Conservation (phyloP, 2,888 invertebrate species). For the Drosophila mercatorum region DNA sequence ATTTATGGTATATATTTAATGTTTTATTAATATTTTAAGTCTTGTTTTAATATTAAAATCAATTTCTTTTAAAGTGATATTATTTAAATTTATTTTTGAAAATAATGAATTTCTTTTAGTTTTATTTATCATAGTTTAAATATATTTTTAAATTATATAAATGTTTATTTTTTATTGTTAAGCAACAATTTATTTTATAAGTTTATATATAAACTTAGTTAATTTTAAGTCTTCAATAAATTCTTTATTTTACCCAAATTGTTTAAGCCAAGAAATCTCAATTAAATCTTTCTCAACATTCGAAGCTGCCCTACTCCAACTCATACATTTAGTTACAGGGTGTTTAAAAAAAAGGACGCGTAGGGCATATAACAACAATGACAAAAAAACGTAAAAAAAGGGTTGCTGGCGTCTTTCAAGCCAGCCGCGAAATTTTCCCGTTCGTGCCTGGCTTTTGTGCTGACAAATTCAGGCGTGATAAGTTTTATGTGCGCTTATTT, state of each 20-base stretch:
- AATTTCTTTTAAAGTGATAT: too few relatives aligned
- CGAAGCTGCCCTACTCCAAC: background rate
- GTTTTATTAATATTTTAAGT: background rate
- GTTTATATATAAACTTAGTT: too few relatives aligned
- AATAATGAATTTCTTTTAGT: too few relatives aligned
- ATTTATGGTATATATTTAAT: too few relatives aligned
- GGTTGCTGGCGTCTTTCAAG: constrained; percentile 54
- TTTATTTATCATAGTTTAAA: too few relatives aligned
- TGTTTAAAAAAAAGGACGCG: constrained; percentile 36
- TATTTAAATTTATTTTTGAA: too few relatives aligned
- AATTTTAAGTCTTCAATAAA: too few relatives aligned
- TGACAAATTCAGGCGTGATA: constrained; percentile 83
- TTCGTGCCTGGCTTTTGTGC: constrained; percentile 70
- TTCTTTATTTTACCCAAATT: background rate
- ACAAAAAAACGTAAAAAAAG: constrained; percentile 32
- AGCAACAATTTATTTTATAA: too few relatives aligned
- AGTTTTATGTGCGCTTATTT: constrained; percentile 81
- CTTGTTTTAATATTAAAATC: background rate
- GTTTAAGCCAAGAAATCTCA: background rate
- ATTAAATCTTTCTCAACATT: background rate
- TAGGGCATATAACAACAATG: constrained; percentile 18
- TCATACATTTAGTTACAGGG: constrained; percentile 22
- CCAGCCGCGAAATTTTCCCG: constrained; percentile 39
- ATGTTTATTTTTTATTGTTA: too few relatives aligned
- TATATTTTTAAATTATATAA: too few relatives aligned